Percentiles rank a stretch among this genome's conserved stretches.
Evolutionary conservation across 2,888 invertebrate genomes (phyloP).

Genomic region (Habrosyne pyritoides): DNA sequence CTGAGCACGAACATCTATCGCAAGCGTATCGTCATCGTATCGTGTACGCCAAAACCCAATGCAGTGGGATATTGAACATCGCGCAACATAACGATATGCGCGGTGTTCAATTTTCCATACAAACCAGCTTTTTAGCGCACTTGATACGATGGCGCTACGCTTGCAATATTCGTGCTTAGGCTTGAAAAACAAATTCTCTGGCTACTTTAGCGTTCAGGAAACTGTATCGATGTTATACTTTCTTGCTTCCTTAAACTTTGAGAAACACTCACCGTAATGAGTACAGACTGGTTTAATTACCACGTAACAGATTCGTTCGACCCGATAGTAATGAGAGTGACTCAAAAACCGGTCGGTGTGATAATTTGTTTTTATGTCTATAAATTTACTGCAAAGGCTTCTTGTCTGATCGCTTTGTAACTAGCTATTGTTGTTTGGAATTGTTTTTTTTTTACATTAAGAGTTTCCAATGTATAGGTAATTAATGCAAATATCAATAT

Average conservation of each 20-base stretch:
- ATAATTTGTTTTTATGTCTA: slow-evolving; percentile 27
- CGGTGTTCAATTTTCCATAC: too few relatives aligned
- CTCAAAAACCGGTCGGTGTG: slow-evolving; percentile 24
- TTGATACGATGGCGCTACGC: too few relatives aligned
- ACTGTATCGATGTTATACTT: too few relatives aligned
- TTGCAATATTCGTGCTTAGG: too few relatives aligned
- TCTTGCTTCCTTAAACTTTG: not conserved
- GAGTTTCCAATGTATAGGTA: not conserved
- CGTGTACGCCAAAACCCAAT: too few relatives aligned
- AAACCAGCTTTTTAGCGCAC: too few relatives aligned
- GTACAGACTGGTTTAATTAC: slow-evolving; percentile 32
- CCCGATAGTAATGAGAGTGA: slow-evolving; percentile 28
- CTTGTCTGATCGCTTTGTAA: slow-evolving; percentile 15
- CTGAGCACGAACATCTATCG: too few relatives aligned
- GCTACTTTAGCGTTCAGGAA: too few relatives aligned
- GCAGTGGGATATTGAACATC: too few relatives aligned
- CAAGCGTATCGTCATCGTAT: too few relatives aligned
- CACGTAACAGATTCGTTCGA: slow-evolving; percentile 36
- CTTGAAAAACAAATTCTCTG: too few relatives aligned
- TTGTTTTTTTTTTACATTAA: not conserved
- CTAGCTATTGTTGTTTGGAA: not conserved
- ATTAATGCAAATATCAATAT: not conserved
- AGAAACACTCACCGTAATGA: slow-evolving; percentile 1
- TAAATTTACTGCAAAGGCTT: slow-evolving; percentile 24
- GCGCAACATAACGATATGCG: too few relatives aligned